Evolutionary conservation across 2,797 vertebrate species (phyloP).

Genomic region (Leuciscus waleckii): DNA sequence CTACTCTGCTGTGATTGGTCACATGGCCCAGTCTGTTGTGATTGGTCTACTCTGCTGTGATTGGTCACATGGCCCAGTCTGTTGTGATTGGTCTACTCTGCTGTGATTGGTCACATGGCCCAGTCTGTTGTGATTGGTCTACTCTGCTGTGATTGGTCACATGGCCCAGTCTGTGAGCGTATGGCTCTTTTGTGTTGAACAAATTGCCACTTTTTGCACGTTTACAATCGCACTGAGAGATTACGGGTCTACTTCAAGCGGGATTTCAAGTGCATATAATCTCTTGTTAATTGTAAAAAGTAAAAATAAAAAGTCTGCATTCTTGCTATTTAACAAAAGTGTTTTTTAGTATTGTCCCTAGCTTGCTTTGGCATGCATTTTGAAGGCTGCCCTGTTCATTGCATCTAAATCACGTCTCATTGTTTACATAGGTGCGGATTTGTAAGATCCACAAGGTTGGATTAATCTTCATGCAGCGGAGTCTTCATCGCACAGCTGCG

Average conservation of each 20-base stretch:
- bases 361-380: constrained; percentile 11
- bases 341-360: constrained; percentile 55
- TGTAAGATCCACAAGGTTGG: constrained; percentile 7
- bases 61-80: too few relatives aligned
- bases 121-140: too few relatives aligned
- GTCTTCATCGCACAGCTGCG: background rate
- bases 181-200: constrained; percentile 57
- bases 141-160: too few relatives aligned
- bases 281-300: constrained; percentile 8
- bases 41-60: too few relatives aligned
- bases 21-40: too few relatives aligned
- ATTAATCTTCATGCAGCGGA: constrained; percentile 17
- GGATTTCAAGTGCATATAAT: constrained; percentile 23
- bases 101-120: too few relatives aligned
- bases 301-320: background rate
- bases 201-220: constrained; percentile 41
- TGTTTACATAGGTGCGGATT: constrained; percentile 4
- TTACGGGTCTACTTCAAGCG: constrained; percentile 3
- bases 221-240: constrained; percentile 45
- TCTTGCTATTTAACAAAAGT: constrained; percentile 39
- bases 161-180: background rate
- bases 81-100: too few relatives aligned
- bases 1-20: too few relatives aligned
- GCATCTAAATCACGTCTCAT: constrained; percentile 1
- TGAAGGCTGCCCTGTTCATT: background rate